Conservation (phyloP, 1,140 invertebrate genomes). For the Octopus sinensis region DNA sequence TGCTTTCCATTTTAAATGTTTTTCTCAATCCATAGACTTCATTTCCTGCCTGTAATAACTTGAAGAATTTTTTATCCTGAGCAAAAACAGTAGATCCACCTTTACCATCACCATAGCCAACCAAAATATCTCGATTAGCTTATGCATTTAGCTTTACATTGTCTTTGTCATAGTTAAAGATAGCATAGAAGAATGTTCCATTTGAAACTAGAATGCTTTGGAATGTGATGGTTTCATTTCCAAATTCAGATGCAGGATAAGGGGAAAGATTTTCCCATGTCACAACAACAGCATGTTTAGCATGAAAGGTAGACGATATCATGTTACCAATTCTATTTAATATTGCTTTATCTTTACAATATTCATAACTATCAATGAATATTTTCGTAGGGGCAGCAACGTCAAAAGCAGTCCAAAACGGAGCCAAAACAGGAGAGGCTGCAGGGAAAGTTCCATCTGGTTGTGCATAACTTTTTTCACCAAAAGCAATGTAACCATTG, state of each 20-base stretch:
- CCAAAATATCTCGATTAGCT: no score
- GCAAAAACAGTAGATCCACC: no score
- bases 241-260: not conserved
- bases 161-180: no score
- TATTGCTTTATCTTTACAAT: not conserved
- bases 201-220: no score
- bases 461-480: not conserved
- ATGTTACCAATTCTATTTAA: not conserved
- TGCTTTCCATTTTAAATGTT: no score
- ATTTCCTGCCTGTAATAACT: no score
- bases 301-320: not conserved
- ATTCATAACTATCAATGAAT: not conserved
- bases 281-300: not conserved
- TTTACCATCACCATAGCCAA: no score
- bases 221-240: not conserved
- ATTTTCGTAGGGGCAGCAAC: not conserved
- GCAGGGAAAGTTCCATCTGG: not conserved
- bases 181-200: no score
- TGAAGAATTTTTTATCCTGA: no score
- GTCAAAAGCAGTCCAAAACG: not conserved
- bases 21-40: no score
- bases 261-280: not conserved
- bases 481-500: not conserved
- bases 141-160: no score
- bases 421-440: not conserved